Conservation (phyloP, 2,888 invertebrate genomes). For the Scrobipalpa atriplicella region DNA sequence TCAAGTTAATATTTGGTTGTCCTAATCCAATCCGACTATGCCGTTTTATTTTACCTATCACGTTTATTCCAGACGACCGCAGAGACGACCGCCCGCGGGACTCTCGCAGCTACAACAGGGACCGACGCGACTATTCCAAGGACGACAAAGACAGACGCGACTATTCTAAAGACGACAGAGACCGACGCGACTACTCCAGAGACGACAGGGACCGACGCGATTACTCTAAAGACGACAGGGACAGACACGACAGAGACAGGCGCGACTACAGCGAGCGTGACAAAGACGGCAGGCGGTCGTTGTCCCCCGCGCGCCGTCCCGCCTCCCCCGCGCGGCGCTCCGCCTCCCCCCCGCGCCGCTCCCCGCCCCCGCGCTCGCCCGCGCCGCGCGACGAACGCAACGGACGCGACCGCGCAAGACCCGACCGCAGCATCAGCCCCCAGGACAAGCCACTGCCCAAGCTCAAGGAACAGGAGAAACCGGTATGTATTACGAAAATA, state of each 20-base stretch:
- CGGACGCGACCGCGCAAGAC: slow-evolving; percentile 51
- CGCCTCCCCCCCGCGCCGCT: slow-evolving; percentile 31
- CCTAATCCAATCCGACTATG: background rate
- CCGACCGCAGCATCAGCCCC: slow-evolving; percentile 47
- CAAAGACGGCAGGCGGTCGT: slow-evolving; percentile 38
- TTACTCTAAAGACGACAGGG: slow-evolving; percentile 32
- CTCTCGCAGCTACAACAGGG: slow-evolving; percentile 69
- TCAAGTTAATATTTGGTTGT: background rate
- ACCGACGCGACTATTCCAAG: slow-evolving; percentile 65
- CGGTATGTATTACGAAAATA: slow-evolving; percentile 76
- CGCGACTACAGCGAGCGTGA: slow-evolving; percentile 29
- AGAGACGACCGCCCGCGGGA: slow-evolving; percentile 66
- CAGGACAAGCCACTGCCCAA: slow-evolving; percentile 85
- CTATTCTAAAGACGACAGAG: slow-evolving; percentile 45
- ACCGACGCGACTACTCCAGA: slow-evolving; percentile 43
- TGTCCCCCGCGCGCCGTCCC: slow-evolving; percentile 30
- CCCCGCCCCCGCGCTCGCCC: slow-evolving; percentile 46
- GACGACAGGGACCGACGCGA: slow-evolving; percentile 48
- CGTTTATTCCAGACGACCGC: slow-evolving; percentile 46
- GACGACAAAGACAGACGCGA: slow-evolving; percentile 48
- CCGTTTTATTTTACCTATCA: slow-evolving; percentile 4
- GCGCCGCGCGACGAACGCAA: slow-evolving; percentile 45
- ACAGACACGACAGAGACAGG: slow-evolving; percentile 27
- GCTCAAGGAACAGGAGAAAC: slow-evolving; percentile 87
- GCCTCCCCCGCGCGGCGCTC: slow-evolving; percentile 27